Conservation (phyloP, 2,797 vertebrate genomes). For the Linurgus olivaceus region DNA sequence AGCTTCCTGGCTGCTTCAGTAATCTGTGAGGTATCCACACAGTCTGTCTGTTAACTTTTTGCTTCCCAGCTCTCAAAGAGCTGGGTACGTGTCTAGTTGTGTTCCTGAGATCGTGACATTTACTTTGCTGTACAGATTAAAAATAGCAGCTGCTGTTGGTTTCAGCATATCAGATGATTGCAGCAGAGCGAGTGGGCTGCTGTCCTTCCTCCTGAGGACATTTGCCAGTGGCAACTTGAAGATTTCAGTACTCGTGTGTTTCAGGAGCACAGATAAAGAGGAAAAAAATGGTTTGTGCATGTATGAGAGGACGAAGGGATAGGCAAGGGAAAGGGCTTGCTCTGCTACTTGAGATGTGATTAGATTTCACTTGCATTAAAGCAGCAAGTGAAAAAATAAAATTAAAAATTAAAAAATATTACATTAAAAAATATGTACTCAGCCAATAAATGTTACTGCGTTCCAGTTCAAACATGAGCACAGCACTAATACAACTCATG, state of each 20-base stretch:
- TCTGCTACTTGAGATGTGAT: background rate
- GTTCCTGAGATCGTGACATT: background rate
- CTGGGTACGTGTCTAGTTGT: background rate
- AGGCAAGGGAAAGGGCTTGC: background rate
- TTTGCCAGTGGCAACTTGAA: background rate
- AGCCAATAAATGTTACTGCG: background rate
- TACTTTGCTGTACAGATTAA: background rate
- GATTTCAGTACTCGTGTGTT: fast-evolving
- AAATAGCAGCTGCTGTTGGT: constrained; percentile 52
- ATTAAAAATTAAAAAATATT: background rate
- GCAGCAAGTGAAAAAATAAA: background rate
- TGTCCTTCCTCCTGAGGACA: background rate
- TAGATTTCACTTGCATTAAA: background rate
- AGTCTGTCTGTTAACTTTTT: background rate
- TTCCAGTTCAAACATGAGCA: background rate
- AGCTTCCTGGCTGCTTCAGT: background rate
- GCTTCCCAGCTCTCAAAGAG: background rate
- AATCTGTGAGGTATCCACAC: background rate
- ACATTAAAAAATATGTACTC: background rate
- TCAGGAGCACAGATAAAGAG: background rate
- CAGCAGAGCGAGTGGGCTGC: background rate
- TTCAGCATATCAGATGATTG: background rate
- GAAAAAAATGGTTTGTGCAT: background rate
- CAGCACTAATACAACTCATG: background rate
- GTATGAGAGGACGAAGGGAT: background rate